These are phyloP conservation scores for Hypselothyrea guttata DNA, from an alignment of 2,888 invertebrate species.

Conservation along the genomic window DNA sequence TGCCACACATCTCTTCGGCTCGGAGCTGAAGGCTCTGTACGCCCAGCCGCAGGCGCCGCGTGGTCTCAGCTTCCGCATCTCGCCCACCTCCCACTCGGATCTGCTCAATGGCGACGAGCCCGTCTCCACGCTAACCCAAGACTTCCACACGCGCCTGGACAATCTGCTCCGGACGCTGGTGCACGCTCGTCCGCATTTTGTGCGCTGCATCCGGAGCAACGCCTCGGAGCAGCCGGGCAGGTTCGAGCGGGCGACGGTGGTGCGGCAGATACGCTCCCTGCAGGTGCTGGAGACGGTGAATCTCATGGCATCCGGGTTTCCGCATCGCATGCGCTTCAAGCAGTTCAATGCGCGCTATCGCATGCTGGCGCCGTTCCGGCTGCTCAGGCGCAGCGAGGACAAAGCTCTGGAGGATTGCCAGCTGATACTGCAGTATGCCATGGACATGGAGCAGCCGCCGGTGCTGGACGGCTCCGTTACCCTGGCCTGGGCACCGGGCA, in stretches of 20 bases:
- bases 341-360: constrained; percentile 94
- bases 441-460: constrained; percentile 86
- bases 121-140: constrained; percentile 94
- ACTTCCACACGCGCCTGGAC: constrained; percentile 96
- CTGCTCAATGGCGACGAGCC: constrained; percentile 92
- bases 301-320: constrained; percentile 96
- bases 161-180: constrained; percentile 95
- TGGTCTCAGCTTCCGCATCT: constrained; percentile 93
- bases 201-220: constrained; percentile 95
- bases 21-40: constrained; percentile 92
- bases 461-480: constrained; percentile 85
- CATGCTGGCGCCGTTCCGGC: constrained; percentile 91
- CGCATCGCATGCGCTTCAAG: constrained; percentile 96
- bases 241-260: constrained; percentile 92
- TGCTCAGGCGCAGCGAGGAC: constrained; percentile 86
- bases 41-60: constrained; percentile 88
- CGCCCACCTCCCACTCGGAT: constrained; percentile 93
- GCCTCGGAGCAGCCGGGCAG: constrained; percentile 90
- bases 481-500: constrained; percentile 94
- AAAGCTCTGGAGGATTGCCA: constrained; percentile 90
- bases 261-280: constrained; percentile 93
- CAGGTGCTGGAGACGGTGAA: constrained; percentile 97
- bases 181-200: constrained; percentile 96
- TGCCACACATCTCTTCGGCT: constrained; percentile 96
- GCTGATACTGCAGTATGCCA: constrained; percentile 88